These are phyloP conservation scores for Halesus radiatus DNA, from an alignment of 1,140 invertebrate species.

Conservation along the genomic window DNA sequence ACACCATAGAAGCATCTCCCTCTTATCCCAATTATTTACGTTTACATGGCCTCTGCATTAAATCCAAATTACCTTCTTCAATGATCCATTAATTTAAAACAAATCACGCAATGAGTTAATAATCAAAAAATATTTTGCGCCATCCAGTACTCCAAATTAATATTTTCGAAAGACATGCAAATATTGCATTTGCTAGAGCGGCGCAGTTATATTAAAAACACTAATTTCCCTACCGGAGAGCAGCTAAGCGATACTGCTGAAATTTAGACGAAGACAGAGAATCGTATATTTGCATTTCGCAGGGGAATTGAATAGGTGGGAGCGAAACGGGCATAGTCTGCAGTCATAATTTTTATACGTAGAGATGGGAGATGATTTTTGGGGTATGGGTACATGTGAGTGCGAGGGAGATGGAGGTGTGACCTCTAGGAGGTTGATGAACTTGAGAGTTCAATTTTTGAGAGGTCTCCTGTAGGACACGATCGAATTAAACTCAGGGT, in stretches of 20 bases:
- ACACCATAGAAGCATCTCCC: too few relatives aligned
- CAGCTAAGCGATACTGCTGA: not conserved
- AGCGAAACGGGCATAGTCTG: conserved; percentile 15
- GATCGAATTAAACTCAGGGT: conserved; percentile 32
- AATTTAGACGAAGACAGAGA: conserved; percentile 7
- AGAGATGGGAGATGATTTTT: not conserved
- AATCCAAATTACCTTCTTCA: too few relatives aligned
- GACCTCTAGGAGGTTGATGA: conserved; percentile 56
- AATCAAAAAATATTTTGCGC: not conserved
- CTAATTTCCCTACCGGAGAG: not conserved
- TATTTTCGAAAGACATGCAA: conserved; percentile 8
- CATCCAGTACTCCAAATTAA: conserved; percentile 16
- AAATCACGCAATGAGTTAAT: too few relatives aligned
- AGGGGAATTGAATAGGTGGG: not conserved
- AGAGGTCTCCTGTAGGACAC: conserved; percentile 56
- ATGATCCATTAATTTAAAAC: too few relatives aligned
- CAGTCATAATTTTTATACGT: conserved; percentile 21
- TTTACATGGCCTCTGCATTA: too few relatives aligned
- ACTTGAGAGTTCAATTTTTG: conserved; percentile 56
- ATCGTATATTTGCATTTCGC: not conserved
- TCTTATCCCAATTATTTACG: too few relatives aligned
- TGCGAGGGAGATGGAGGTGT: conserved; percentile 39
- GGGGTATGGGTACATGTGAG: not conserved
- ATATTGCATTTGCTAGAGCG: not conserved
- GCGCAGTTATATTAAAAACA: not conserved